Evolutionary conservation across 2,797 vertebrate genomes (phyloP).

Genomic region (Coluber constrictor): DNA sequence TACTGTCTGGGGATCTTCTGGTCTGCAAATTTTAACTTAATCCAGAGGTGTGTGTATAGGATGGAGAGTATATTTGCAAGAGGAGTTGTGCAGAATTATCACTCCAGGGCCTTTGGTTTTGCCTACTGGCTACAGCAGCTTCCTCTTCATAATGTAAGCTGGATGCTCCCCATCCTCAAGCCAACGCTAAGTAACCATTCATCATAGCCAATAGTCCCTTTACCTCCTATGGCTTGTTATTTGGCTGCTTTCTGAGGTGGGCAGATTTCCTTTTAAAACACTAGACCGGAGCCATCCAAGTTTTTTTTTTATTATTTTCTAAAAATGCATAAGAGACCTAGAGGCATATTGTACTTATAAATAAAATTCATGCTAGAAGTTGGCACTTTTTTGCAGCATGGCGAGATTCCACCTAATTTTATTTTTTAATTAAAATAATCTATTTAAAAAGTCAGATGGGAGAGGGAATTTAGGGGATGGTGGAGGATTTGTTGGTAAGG

Average conservation of each 20-base stretch:
- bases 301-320: neutral
- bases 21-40: conserved; percentile 13
- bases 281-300: neutral
- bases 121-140: neutral
- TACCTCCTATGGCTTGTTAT: neutral
- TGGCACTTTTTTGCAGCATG: neutral
- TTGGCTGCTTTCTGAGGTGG: neutral
- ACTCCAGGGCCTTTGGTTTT: neutral
- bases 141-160: neutral
- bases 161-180: neutral
- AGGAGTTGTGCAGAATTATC: neutral
- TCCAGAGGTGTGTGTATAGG: neutral
- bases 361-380: neutral
- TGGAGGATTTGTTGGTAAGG: neutral
- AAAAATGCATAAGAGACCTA: neutral
- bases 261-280: neutral
- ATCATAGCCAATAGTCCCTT: neutral
- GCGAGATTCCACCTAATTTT: neutral
- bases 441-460: neutral
- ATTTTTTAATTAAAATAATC: neutral
- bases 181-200: neutral
- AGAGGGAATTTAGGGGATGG: neutral
- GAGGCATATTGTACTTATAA: neutral
- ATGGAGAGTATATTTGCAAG: conserved; percentile 4
- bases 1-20: neutral